phyloP scores from a whole-genome alignment of 2,888 invertebrate genomes.

The Anthrax anthrax region DNA sequence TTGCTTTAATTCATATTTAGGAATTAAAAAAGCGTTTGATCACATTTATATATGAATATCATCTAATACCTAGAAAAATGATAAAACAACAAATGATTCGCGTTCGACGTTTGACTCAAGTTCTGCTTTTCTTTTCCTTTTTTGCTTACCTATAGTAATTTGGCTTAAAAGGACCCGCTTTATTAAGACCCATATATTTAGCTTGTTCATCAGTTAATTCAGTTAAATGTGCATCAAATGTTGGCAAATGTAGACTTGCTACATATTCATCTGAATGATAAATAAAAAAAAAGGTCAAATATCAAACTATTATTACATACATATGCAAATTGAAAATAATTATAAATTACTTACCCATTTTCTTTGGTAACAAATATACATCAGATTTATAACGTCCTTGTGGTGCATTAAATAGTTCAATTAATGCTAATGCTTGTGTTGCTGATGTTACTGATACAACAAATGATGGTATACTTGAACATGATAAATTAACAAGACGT shows the following conservation, averaged over 20 bases:
- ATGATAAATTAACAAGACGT: constrained; percentile 87
- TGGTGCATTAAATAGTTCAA: constrained; percentile 94
- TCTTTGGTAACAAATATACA: constrained; percentile 94
- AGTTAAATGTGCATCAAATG: constrained; percentile 94
- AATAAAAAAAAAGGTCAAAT: constrained; percentile 5
- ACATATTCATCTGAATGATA: constrained; percentile 79
- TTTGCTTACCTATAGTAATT: constrained; percentile 81
- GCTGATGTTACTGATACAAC: constrained; percentile 96
- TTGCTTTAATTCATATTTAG: too few relatives aligned
- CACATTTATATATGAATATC: too few relatives aligned
- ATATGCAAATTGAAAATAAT: neutral
- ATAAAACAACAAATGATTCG: too few relatives aligned
- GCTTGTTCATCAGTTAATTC: constrained; percentile 94
- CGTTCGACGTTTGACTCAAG: too few relatives aligned
- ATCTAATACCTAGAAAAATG: too few relatives aligned
- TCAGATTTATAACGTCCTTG: constrained; percentile 89
- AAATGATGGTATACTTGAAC: constrained; percentile 93
- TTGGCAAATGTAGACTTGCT: constrained; percentile 88
- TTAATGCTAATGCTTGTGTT: constrained; percentile 91
- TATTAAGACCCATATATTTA: constrained; percentile 92
- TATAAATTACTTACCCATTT: constrained; percentile 62
- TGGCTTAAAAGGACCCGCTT: constrained; percentile 96
- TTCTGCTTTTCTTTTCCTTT: neutral
- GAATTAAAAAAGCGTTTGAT: too few relatives aligned
- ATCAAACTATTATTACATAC: neutral